Conservation (phyloP, 2,113 vertebrate species). For the Xiphorhynchus elegans region DNA sequence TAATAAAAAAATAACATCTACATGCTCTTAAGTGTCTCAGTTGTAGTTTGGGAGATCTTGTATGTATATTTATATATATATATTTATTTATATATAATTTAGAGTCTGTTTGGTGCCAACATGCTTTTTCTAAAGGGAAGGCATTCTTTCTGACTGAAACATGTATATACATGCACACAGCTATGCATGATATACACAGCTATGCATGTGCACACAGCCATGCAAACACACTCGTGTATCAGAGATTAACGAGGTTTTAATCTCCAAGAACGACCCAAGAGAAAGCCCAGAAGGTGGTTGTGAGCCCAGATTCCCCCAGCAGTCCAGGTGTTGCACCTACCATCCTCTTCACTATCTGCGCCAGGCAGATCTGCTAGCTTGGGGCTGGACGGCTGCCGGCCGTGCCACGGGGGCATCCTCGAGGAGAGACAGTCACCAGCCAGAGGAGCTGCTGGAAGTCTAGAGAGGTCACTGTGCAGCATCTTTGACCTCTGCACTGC, state of each 20-base stretch:
- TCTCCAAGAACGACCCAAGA: not conserved
- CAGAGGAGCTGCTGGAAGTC: conserved; percentile 72
- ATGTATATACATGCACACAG: not conserved
- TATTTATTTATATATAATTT: not conserved
- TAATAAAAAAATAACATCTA: not conserved
- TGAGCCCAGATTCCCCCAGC: conserved; percentile 10
- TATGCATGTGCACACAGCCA: not conserved
- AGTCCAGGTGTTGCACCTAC: conserved; percentile 78
- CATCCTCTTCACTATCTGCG: conserved; percentile 90
- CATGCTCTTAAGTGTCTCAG: not conserved
- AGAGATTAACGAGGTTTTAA: not conserved
- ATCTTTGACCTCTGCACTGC: conserved; percentile 97
- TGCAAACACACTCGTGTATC: fast-evolving
- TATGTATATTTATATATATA: not conserved
- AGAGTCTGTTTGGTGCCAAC: not conserved
- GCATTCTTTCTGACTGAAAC: not conserved
- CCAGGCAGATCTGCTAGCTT: conserved; percentile 72
- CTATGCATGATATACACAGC: not conserved
- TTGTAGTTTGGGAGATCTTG: not conserved
- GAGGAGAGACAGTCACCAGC: conserved; percentile 75
- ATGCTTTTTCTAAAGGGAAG: not conserved
- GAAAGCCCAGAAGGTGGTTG: not conserved
- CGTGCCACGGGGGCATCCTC: conserved; percentile 78
- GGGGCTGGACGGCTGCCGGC: conserved; percentile 65
- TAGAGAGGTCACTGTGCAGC: conserved; percentile 81